Base-by-base conservation (phyloP, 92 coral and sea anemone genomes). In the Blastomussa wellsi region DNA sequence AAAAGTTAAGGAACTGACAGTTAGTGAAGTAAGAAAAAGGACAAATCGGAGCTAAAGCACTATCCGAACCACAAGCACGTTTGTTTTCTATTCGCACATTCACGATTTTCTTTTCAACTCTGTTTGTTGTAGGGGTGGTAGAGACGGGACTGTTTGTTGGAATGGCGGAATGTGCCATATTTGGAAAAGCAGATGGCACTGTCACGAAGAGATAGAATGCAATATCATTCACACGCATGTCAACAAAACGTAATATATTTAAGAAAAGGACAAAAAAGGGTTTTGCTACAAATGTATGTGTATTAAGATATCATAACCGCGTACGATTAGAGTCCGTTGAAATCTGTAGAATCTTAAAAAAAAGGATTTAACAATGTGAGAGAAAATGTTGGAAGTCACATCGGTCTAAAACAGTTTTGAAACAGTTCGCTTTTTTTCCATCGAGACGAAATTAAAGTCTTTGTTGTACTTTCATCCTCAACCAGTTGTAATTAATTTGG, bases 101-200 rank as follows among this genome's bases (percentile, higher is more conserved):
- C 11, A 62, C 35, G 68, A 62, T 49, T 14, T 32, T 82, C 13
- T 3, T 67, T 76, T 41, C 12, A 5, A 47, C 37, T 62, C 31
- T 76, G 28, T 47, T 8, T 35, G 9, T 78, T 78, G 28, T 75
- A 96, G 98, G 99, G 69, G 99, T 96, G 77, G 95, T 96, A 16
- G 99, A 96, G 79, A 96, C 99, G 12, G 99, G 99, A 2, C 81
- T 96, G 79, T 96, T 96, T 85, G 93, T 96, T 22, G 87, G 91
- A 85, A 96, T 94, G 98, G 98, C 98, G 49, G 91, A 92, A 84
- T 91, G 92, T 74, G 99, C 93, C 76, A 83, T 96, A 71, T 94
- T 96, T 86, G 99, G 99, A 44, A 92, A 94, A 60, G 82, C 84
- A 44, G 99, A 96, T 68, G 99, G 99, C 31, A 84, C 93, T 26